phyloP scores from a whole-genome alignment of 2,888 invertebrate genomes.

The Pomacea canaliculata region DNA sequence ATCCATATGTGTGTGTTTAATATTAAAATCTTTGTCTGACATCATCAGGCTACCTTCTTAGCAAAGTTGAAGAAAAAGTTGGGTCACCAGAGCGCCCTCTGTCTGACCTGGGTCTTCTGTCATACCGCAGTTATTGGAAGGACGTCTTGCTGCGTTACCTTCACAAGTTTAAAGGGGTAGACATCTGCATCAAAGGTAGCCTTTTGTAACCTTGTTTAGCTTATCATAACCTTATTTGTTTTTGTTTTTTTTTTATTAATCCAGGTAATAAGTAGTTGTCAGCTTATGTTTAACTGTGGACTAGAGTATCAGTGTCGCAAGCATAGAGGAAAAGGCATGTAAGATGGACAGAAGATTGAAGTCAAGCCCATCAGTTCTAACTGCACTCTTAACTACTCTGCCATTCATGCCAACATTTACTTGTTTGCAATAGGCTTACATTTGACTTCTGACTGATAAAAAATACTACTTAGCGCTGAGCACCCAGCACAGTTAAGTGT shows the following conservation, averaged over 20 bases:
- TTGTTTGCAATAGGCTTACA: no score
- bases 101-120: conserved; percentile 95
- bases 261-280: not conserved
- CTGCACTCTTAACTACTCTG: no score
- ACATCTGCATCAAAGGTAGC: conserved; percentile 84
- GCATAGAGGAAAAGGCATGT: no score
- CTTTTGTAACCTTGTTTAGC: not conserved
- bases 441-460: no score
- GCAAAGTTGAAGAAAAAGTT: conserved; percentile 94
- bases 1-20: no score
- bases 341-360: no score
- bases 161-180: conserved; percentile 88
- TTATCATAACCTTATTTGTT: not conserved
- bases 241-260: not conserved
- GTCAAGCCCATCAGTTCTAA: no score
- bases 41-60: conserved; percentile 89
- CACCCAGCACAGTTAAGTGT: no score
- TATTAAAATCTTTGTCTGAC: no score
- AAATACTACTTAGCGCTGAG: no score
- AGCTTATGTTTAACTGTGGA: not conserved
- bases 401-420: no score
- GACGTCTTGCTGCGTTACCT: conserved; percentile 92
- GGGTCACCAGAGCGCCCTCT: conserved; percentile 99
- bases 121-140: conserved; percentile 99
- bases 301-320: no score